Base-by-base conservation (phyloP, 2,888 invertebrate species). In the Acleris laterana region DNA sequence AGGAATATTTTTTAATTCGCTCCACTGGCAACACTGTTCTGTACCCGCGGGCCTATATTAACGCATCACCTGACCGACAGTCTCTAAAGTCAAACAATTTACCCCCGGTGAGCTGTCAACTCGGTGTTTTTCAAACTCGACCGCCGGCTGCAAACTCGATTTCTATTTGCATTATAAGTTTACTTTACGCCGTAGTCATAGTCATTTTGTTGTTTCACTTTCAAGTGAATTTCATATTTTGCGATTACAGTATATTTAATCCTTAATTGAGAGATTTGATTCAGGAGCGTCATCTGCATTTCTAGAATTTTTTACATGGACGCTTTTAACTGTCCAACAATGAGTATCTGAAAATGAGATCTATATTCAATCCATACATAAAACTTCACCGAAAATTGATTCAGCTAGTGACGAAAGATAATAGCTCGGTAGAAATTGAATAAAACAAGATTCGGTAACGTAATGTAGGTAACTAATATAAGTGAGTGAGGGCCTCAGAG, bases 401-500 rank as follows among this genome's bases (percentile, higher is more conserved):
- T 17, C 20, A 55, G 55, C 22, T 42, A 55, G 82, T 83, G 84
- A 80, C 77, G 78, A 84, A 84, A 87, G 84, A 85, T 87, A 87
- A 87, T 87, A 86, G 84, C 81, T 74, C 77, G 73, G 81, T 80
- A 79, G 82, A 87, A 87, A 88, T 87, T 86, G 83, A 88, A 86
- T 88, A 81, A 84, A 85, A 85, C 80, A 84, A 84, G 84, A 86
- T 88, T 86, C 84, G 82, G 81, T 84, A 83, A 83, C 82, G 80
- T 83, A 84, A 87, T 84, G 82, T 88, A 87, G 84, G 82, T 88
- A 83, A 87, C 84, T 86, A 87, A 87, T 87, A 84, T 87, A 86
- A 87, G 83, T 81, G 83, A 85, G 83, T 81, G 81, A 82, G 82
- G 85, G 80, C 77, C 71, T 75, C 79, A 74, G 79, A 83, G 81